Evolutionary conservation across 37 sponge, comb jelly and placozoan genomes (phyloP).

Genomic region (Oscarella lobularis): DNA sequence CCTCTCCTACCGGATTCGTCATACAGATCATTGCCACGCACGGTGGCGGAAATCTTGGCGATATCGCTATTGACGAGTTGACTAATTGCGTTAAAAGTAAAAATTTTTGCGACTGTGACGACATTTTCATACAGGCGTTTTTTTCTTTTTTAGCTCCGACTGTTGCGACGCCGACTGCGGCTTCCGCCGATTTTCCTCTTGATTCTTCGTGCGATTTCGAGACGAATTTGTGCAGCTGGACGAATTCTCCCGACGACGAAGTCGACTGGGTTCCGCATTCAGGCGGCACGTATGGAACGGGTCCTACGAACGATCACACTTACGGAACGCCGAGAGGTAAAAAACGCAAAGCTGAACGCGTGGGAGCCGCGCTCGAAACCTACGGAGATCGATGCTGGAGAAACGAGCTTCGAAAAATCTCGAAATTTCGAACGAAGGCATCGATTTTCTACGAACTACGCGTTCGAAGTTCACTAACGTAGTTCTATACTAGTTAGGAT

Average conservation of each 20-base stretch:
- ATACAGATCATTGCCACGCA: constrained; percentile 15
- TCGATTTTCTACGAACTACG: too few relatives aligned
- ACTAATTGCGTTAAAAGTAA: constrained; percentile 11
- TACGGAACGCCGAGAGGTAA: background rate
- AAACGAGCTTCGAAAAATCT: too few relatives aligned
- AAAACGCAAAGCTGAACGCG: too few relatives aligned
- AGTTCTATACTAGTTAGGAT: too few relatives aligned
- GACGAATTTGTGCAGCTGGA: constrained; percentile 17
- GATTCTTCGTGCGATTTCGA: constrained; percentile 22
- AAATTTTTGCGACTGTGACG: too few relatives aligned
- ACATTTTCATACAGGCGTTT: too few relatives aligned
- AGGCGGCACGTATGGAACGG: background rate
- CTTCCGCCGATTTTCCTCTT: background rate
- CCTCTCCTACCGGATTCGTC: background rate
- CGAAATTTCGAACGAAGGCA: too few relatives aligned
- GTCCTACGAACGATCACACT: background rate
- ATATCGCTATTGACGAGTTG: constrained; percentile 30
- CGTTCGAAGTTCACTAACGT: too few relatives aligned
- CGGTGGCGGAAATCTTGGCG: constrained; percentile 20
- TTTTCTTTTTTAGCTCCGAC: constrained; percentile 2
- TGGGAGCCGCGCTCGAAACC: too few relatives aligned
- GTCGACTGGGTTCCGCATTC: background rate
- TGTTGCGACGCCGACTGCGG: background rate
- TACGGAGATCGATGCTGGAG: too few relatives aligned
- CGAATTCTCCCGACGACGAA: constrained; percentile 8